Evolutionary conservation across 2,797 vertebrate genomes (phyloP).

Genomic region (Rhadinocentrus ornatus): DNA sequence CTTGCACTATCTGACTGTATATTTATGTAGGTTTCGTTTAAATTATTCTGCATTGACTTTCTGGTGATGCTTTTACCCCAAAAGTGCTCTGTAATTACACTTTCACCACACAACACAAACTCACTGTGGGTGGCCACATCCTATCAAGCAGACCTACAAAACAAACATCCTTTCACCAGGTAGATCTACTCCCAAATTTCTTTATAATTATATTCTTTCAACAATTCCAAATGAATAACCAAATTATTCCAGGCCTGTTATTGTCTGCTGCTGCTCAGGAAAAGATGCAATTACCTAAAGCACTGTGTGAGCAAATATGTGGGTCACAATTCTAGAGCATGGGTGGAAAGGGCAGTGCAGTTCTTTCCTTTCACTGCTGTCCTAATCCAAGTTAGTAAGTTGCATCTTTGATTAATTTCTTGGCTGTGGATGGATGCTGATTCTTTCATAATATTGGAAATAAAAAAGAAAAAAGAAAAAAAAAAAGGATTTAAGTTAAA

Average conservation of each 20-base stretch:
- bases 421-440: constrained; percentile 8
- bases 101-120: constrained; percentile 40
- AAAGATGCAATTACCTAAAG: constrained; percentile 74
- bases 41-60: constrained; percentile 24
- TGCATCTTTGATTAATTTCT: constrained; percentile 55
- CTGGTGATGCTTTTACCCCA: constrained; percentile 31
- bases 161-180: constrained; percentile 65
- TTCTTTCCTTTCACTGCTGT: constrained; percentile 54
- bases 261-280: constrained; percentile 61
- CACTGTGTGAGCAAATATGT: constrained; percentile 76
- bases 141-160: constrained; percentile 51
- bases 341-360: constrained; percentile 71
- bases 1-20: background rate
- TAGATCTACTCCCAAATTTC: constrained; percentile 59
- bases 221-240: constrained; percentile 62
- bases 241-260: constrained; percentile 66
- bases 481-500: constrained; percentile 23
- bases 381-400: constrained; percentile 46
- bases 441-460: constrained; percentile 9
- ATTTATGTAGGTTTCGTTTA: constrained; percentile 25
- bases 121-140: constrained; percentile 54
- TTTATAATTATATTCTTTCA: constrained; percentile 66
- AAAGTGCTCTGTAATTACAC: constrained; percentile 60
- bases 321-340: constrained; percentile 79
- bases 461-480: constrained; percentile 1